These are phyloP conservation scores for Adineta ricciae DNA, from an alignment of 2,888 invertebrate genomes.

Conservation along the genomic window DNA sequence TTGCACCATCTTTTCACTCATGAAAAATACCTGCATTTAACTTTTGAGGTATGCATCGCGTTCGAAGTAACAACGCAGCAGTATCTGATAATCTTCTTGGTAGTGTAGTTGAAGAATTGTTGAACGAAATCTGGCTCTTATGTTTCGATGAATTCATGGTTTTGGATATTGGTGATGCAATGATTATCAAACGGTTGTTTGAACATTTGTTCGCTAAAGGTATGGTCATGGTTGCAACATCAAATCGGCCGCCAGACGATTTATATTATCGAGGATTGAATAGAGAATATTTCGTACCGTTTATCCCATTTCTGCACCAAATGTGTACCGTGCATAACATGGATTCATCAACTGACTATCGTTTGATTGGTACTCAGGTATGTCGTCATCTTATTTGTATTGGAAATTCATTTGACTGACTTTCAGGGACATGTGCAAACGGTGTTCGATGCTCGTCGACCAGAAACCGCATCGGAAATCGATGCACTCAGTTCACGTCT, in stretches of 20 bases:
- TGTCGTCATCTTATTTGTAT: not conserved
- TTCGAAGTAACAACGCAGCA: conserved; percentile 53
- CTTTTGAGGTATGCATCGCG: conserved; percentile 38
- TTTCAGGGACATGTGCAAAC: conserved; percentile 8
- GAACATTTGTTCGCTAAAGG: conserved; percentile 81
- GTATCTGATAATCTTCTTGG: conserved; percentile 82
- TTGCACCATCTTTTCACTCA: not conserved
- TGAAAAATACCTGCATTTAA: not conserved
- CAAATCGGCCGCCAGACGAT: conserved; percentile 88
- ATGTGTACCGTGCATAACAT: conserved; percentile 31
- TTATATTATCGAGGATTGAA: conserved; percentile 97
- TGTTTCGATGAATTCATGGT: conserved; percentile 98
- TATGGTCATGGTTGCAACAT: conserved; percentile 84
- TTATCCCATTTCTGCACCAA: conserved; percentile 75
- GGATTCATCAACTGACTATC: not conserved
- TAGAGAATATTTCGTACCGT: conserved; percentile 85
- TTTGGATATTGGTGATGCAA: conserved; percentile 96
- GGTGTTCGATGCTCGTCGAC: not conserved
- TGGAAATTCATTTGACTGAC: not conserved
- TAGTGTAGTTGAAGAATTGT: conserved; percentile 77
- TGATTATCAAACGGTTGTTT: conserved; percentile 89
- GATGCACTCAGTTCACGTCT: conserved; percentile 22
- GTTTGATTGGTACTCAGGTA: conserved; percentile 14
- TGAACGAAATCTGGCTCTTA: conserved; percentile 74
- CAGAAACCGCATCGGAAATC: not conserved